A percentile compares a stretch with the other conserved stretches of the same genome.
These are phyloP conservation scores for Pogonomyrmex barbatus DNA, from an alignment of 1,140 invertebrate genomes.

Conservation along the genomic window DNA sequence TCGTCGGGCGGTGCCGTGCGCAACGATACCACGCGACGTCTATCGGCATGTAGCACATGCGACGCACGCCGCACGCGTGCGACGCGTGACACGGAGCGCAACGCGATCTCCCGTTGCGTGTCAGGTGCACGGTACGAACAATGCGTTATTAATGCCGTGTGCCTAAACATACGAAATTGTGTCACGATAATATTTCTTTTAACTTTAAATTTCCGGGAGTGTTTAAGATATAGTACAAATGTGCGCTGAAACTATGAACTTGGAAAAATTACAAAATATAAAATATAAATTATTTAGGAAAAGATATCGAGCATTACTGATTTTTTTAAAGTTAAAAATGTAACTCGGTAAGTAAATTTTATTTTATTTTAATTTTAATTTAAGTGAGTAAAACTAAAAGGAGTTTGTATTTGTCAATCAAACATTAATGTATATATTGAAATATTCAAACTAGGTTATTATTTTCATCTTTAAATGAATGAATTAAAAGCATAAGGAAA, in stretches of 20 bases:
- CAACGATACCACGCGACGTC: slow-evolving; percentile 17
- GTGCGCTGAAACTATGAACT: not conserved
- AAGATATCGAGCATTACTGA: not conserved
- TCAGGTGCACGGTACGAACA: slow-evolving; percentile 2
- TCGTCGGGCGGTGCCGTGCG: slow-evolving; percentile 25
- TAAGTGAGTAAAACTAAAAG: not conserved
- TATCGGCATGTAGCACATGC: not conserved
- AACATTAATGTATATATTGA: too few relatives aligned
- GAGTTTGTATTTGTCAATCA: not conserved
- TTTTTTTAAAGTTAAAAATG: not conserved
- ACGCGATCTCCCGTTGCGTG: slow-evolving; percentile 26
- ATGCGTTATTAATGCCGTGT: slow-evolving; percentile 6
- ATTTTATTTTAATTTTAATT: not conserved
- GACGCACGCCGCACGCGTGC: slow-evolving; percentile 39
- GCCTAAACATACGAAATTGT: not conserved
- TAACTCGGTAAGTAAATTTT: not conserved
- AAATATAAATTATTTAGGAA: not conserved
- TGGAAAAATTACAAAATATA: not conserved
- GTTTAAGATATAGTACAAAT: not conserved
- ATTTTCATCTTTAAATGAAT: slow-evolving; percentile 5
- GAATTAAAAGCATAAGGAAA: not conserved
- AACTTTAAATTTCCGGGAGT: not conserved
- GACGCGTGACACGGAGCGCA: slow-evolving; percentile 7
- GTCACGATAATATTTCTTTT: not conserved
- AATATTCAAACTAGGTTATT: not conserved